phyloP scores from a whole-genome alignment of 2,888 invertebrate species.

The Noctua pronuba region DNA sequence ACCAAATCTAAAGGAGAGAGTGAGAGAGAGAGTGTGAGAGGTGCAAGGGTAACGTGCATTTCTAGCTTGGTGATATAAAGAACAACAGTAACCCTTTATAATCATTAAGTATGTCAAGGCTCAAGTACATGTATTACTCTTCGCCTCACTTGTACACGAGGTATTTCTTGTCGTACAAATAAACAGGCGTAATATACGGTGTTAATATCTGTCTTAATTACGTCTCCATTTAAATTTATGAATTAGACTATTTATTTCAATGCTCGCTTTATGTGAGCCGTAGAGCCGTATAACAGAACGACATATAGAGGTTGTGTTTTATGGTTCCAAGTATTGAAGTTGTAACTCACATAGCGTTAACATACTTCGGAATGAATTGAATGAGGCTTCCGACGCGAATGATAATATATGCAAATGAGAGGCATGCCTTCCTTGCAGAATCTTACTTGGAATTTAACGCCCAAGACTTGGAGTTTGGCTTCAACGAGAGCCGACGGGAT shows the following conservation, averaged over 20 bases:
- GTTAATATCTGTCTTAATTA: slow-evolving; percentile 67
- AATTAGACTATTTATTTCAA: slow-evolving; percentile 69
- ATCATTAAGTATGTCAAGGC: slow-evolving; percentile 25
- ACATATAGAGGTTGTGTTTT: slow-evolving; percentile 39
- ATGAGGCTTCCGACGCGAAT: slow-evolving; percentile 66
- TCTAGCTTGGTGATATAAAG: not conserved
- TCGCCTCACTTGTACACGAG: slow-evolving; percentile 31
- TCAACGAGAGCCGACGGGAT: slow-evolving; percentile 96
- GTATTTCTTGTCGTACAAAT: slow-evolving; percentile 48
- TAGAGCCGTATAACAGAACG: slow-evolving; percentile 44
- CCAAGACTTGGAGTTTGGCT: slow-evolving; percentile 96
- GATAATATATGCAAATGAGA: slow-evolving; percentile 82
- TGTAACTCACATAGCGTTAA: slow-evolving; percentile 62
- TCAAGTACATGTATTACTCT: slow-evolving; percentile 21
- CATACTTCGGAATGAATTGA: slow-evolving; percentile 63
- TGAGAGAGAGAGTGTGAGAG: no score
- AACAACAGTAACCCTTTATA: slow-evolving; percentile 19
- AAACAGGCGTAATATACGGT: slow-evolving; percentile 49
- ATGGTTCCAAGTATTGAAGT: slow-evolving; percentile 49
- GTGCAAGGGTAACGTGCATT: not conserved
- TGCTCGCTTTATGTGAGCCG: slow-evolving; percentile 59
- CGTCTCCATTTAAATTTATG: slow-evolving; percentile 69
- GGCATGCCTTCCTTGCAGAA: slow-evolving; percentile 89
- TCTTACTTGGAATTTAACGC: slow-evolving; percentile 95
- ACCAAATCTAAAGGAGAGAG: not conserved